Evolutionary conservation across 2,888 invertebrate species (phyloP).

Genomic region (Resseliella maxima): DNA sequence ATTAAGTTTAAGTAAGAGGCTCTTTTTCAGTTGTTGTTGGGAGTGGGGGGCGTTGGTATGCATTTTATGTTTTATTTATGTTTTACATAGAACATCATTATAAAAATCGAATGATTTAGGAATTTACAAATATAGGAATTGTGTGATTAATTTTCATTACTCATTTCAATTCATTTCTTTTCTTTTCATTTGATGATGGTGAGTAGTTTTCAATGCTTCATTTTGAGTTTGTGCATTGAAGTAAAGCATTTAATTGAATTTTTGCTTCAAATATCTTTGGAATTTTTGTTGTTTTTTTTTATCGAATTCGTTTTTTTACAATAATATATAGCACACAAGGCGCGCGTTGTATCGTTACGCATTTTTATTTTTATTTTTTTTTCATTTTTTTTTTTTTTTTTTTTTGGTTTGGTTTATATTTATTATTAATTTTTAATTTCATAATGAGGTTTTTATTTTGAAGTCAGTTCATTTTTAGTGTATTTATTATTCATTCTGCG

Average conservation of each 20-base stretch:
- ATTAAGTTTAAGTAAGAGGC: not conserved
- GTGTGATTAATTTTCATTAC: not conserved
- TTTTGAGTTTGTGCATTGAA: not conserved
- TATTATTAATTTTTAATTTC: not conserved
- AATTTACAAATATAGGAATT: slow-evolving; percentile 42
- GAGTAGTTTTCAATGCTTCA: not conserved
- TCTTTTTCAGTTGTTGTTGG: not conserved
- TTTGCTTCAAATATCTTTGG: not conserved
- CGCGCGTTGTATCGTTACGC: slow-evolving; percentile 10
- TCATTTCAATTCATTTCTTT: not conserved
- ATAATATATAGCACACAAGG: slow-evolving; percentile 51
- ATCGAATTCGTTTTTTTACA: not conserved
- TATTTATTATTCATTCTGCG: slow-evolving; percentile 23
- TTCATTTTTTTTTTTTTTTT: not conserved
- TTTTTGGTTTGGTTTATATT: not conserved
- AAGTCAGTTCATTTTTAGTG: not conserved
- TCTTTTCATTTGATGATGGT: not conserved
- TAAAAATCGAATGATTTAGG: slow-evolving; percentile 10
- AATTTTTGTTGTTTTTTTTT: not conserved
- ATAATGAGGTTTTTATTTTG: slow-evolving; percentile 41
- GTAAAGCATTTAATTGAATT: not conserved
- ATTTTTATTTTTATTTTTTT: not conserved
- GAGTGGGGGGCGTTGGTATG: not conserved
- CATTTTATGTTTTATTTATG: not conserved
- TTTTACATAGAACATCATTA: slow-evolving; percentile 24